Base-by-base conservation (phyloP, 2,888 invertebrate species). In the Caenorhabditis uteleia region DNA sequence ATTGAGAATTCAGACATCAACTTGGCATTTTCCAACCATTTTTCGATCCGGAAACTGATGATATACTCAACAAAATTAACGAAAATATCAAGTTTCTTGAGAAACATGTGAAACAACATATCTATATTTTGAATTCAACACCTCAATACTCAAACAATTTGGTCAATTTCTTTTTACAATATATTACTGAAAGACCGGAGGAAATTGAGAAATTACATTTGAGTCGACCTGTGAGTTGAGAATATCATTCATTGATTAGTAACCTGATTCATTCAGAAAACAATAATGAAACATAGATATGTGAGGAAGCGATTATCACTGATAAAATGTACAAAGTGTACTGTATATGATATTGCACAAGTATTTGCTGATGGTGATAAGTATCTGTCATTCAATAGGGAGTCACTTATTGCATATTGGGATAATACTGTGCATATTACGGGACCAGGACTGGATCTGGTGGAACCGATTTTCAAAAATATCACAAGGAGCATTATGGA, bases 381-480 rank as follows among this genome's bases (percentile, higher is more conserved):
- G 29, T 62, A 62, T 21, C 29, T 62, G 33, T 43, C 56, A 8
- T 62, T 51, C 39, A 56, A 62, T 31, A 23, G 56, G 27, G 43
- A 47, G 0, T 20, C 16, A 12, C 47, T 56, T 51, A 33, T 55
- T 21, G 38, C 56, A 3, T 62, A 47, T 27, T 42, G 56, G 12
- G 62, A 62, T 43, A 62, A 62, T 23, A 21, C 47, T 1, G 56
- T 62, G 36, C 62, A 62, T 46, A 20, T 62, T 8, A 62, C 62
- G 7, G 26, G n/a, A 2, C 18, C 47, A 16, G 62, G 56, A 26
- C 39, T 51, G 0, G 16, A 47, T 16, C 25, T 62, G 2, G 50
- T 47, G 16, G 44, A 62, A 12, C 62, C 58, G 5, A 25, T 23
- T 8, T 43, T 59, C n/a, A 23, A 21, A 7, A 53, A 25, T 25